A percentile compares a stretch with the other conserved stretches of the same genome.
phyloP scores from a whole-genome alignment of 30 jellyfish, hydroid and myxozoan genomes.

The Haliclystus octoradiatus region DNA sequence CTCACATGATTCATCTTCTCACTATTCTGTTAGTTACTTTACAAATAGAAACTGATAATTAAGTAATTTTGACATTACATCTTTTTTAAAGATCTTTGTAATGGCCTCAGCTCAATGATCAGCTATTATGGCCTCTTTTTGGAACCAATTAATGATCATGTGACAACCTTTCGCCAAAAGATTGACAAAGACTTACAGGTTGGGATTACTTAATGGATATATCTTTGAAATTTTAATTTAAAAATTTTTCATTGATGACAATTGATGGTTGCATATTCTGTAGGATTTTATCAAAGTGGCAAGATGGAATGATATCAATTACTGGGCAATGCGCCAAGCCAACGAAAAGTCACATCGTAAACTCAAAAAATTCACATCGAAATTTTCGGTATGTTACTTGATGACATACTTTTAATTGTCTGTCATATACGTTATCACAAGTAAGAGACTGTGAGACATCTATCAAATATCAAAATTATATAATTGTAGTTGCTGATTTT shows the following conservation, averaged over 20 bases:
- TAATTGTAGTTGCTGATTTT: no score
- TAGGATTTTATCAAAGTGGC: constrained; percentile 90
- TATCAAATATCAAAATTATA: no score
- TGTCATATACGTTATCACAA: no score
- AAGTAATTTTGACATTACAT: neutral
- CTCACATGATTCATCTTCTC: no score
- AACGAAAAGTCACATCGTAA: constrained; percentile 83
- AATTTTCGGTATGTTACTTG: constrained; percentile 61
- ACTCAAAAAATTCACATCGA: constrained; percentile 54
- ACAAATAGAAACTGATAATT: no score
- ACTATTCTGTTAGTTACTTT: no score
- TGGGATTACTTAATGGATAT: neutral
- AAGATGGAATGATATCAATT: constrained; percentile 84
- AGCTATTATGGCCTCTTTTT: constrained; percentile 22
- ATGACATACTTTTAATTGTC: no score
- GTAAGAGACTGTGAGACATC: no score
- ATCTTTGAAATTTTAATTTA: neutral
- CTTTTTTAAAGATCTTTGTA: neutral
- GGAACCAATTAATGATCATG: constrained; percentile 19
- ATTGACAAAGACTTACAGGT: constrained; percentile 88
- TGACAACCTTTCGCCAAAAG: constrained; percentile 19
- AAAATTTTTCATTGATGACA: neutral
- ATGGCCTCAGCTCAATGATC: neutral
- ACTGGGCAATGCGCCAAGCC: constrained; percentile 71
- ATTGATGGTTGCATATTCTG: neutral